phyloP scores from a whole-genome alignment of 1,140 invertebrate genomes.

The Drosophila sulfurigaster region DNA sequence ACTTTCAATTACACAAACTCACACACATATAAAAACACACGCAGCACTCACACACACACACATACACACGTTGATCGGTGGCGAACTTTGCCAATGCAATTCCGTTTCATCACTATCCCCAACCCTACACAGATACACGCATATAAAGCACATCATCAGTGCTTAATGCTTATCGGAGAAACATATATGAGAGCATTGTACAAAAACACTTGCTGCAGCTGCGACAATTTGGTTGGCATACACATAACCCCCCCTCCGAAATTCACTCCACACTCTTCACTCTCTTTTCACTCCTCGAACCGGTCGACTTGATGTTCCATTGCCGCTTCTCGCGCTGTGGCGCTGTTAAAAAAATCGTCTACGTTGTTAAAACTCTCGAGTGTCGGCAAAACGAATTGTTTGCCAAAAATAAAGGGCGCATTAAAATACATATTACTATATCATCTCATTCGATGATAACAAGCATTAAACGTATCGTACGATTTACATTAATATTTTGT shows the following conservation, averaged over 20 bases:
- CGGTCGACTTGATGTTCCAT: constrained; percentile 32
- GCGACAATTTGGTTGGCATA: constrained; percentile 49
- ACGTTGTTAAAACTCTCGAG: constrained; percentile 55
- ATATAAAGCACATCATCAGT: constrained; percentile 20
- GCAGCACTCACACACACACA: constrained; percentile 29
- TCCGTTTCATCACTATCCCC: constrained; percentile 58
- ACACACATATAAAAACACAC: constrained; percentile 33
- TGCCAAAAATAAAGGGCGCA: not conserved
- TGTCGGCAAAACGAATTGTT: constrained; percentile 35
- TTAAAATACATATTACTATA: constrained; percentile 11
- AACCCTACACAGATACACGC: constrained; percentile 35
- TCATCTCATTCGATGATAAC: constrained; percentile 59
- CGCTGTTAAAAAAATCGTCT: constrained; percentile 53
- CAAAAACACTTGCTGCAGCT: constrained; percentile 75
- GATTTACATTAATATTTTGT: constrained; percentile 20
- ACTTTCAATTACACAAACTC: constrained; percentile 50
- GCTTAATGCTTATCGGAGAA: constrained; percentile 63
- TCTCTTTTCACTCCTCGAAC: too few species aligned
- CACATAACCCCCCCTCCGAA: constrained; percentile 30
- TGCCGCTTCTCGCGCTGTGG: constrained; percentile 30
- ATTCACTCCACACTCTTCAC: too few species aligned
- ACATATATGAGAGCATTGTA: constrained; percentile 29
- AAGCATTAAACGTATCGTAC: constrained; percentile 26
- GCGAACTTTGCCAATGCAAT: constrained; percentile 63
- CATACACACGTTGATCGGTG: constrained; percentile 21